Conservation (phyloP, 2,888 invertebrate genomes). For the Sepioteuthis lessoniana region DNA sequence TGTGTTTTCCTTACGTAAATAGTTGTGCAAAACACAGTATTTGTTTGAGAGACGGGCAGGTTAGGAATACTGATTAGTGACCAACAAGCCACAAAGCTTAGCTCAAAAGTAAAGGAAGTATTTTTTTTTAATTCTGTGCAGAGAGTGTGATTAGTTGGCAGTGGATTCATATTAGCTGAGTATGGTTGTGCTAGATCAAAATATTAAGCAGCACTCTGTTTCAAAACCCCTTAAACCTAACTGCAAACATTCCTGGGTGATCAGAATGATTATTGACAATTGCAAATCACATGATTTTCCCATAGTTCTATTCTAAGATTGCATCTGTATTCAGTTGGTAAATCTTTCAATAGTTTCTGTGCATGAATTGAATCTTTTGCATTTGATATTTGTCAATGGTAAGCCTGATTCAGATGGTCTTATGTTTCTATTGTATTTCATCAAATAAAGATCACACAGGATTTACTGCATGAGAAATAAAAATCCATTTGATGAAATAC, state of each 20-base stretch:
- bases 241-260: constrained; percentile 33
- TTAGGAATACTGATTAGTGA: not conserved
- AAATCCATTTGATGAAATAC: not conserved
- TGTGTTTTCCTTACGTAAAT: constrained; percentile 14
- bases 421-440: not conserved
- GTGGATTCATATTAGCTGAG: constrained; percentile 12
- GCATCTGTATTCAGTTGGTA: not conserved
- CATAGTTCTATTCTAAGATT: not conserved
- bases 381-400: constrained; percentile 1
- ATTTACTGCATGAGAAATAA: constrained; percentile 6
- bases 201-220: not conserved
- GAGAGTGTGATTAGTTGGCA: constrained; percentile 33
- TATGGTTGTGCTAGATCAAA: constrained; percentile 17
- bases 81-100: not conserved
- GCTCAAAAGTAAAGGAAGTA: not conserved
- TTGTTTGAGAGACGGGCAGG: not conserved
- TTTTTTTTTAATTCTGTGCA: not conserved
- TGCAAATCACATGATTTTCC: not conserved
- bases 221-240: constrained; percentile 7
- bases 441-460: not conserved
- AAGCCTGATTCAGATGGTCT: not conserved
- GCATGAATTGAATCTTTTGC: not conserved
- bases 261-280: not conserved
- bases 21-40: constrained; percentile 9
- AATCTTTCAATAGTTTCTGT: not conserved